Base-by-base conservation (phyloP, 2,888 invertebrate species). In the Drosophila emarginata region DNA sequence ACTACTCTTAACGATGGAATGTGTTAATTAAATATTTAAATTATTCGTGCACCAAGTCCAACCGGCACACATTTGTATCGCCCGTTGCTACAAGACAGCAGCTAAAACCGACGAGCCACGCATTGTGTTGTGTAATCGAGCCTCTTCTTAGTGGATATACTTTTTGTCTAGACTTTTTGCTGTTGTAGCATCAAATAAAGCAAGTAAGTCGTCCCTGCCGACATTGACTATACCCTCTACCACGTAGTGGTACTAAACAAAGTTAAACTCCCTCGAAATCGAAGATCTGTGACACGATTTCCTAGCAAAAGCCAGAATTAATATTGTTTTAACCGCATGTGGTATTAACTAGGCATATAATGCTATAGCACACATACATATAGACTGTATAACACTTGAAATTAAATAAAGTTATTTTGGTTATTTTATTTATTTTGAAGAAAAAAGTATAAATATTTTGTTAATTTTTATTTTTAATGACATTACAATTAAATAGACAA, bases 21-120 rank as follows among this genome's bases (percentile, higher is more conserved):
- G 85, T 84, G 87, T 87, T 84, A 87, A 84, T 84, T 84, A 84
- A 84, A 87, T 84, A 85, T 84, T 87, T 79, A 87, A 87, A 82
- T 83, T 83, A 82, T 85, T 79, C 68, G 58, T 18, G 53, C 53
- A 54, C 40, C 59, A 53, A 9, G 53, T 36, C 54, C 67, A 14
- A 64, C 64, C 14, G 64, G 64, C 57, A 66, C 64, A 75, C 64
- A 72, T 67, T 54, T 59, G 36, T 28, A 12, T 59, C n/a, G 6
- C 23, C 4, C 23, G 23, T 23, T 9, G 52, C 53, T 28, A 39
- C 63, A 32, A 57, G 61, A 52, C 60, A 21, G 23, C 32, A 63
- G 45, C 11, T 4, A 15, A 3, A 2, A 3, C 3, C 39, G 5
- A 12, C 40, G 40, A 9, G 39, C 60, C 6, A 26, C 9, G 52